These are phyloP conservation scores for Pteria penguin DNA, from an alignment of 2,888 invertebrate species.

Conservation along the genomic window DNA sequence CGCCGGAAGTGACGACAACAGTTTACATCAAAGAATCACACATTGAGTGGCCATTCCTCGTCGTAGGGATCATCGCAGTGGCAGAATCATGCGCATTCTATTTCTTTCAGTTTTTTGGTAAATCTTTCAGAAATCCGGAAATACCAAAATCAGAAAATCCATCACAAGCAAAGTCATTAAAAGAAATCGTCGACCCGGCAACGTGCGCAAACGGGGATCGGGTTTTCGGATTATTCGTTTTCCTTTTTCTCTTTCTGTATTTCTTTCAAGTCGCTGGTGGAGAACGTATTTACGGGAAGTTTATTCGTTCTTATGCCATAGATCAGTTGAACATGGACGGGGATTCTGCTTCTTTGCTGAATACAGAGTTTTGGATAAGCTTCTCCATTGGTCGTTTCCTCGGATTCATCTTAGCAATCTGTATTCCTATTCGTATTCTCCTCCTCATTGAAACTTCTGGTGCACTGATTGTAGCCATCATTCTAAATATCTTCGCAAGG, in stretches of 20 bases:
- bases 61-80: slow-evolving; percentile 49
- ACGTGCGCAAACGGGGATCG: slow-evolving; percentile 58
- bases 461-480: slow-evolving; percentile 45
- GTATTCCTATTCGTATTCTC: slow-evolving; percentile 55
- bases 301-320: slow-evolving; percentile 63
- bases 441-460: slow-evolving; percentile 56
- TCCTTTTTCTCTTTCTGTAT: slow-evolving; percentile 58
- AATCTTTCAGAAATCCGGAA: not conserved
- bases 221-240: slow-evolving; percentile 54
- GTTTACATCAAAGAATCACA: slow-evolving; percentile 50
- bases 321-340: slow-evolving; percentile 59
- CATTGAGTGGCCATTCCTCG: slow-evolving; percentile 59
- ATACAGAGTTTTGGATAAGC: slow-evolving; percentile 66
- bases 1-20: slow-evolving; percentile 1
- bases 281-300: slow-evolving; percentile 63
- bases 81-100: slow-evolving; percentile 52
- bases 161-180: not conserved
- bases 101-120: slow-evolving; percentile 44
- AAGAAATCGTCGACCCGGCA: slow-evolving; percentile 53
- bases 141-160: not conserved
- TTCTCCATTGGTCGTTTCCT: slow-evolving; percentile 58
- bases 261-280: slow-evolving; percentile 63
- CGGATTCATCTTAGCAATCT: slow-evolving; percentile 57
- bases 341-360: slow-evolving; percentile 57
- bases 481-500: slow-evolving; percentile 55